Base-by-base conservation (phyloP, 2,113 vertebrate species). In the Cyphomyrus discorhynchus region DNA sequence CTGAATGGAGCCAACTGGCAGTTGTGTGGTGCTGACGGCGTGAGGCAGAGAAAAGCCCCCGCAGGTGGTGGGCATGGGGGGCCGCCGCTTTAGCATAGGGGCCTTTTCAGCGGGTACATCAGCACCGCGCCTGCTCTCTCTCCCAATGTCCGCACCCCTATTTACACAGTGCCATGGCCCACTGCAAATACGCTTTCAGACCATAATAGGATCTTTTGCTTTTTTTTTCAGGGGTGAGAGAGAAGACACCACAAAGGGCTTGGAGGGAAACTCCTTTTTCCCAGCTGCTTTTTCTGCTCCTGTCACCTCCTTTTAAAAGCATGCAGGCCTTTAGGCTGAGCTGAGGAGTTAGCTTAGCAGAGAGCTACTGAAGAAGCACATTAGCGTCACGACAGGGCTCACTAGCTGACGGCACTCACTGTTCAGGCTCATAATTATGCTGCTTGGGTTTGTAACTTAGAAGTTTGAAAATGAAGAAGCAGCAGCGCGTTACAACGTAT, bases 21-120 rank as follows among this genome's bases (percentile, higher is more conserved):
- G 85, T 91, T 90, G 89, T 88, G 91, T 58, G 88, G 89, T 88
- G 90, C 90, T 77, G 91, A 90, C 83, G 88, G 92, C 77, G 84
- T 87, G 87, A 66, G 87, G 58, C 87, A 90, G 92, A 92, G 91
- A 93, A 93, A 91, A 82, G 90, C 84, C 91, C 89, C 93, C 91
- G 92, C 93, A 93, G 93, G 93, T 93, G 92, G 93, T 91, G 91
- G 92, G 92, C 91, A 92, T 91, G 91, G 92, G 89, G 85, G 86
- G n/a, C 9, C 89, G 87, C 84, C 86, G 86, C 50, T 91, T 92
- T 91, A 92, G 90, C 93, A 92, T 93, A 90, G 91, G 90, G 92
- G 89, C 86, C 91, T 88, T 93, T 93, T 93, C 90, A 92, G 88
- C 82, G 45, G 84, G 89, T 91, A 91, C 66, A 92, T 89, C 90